Conservation (phyloP, 1,140 invertebrate species). For the Drosophila leontia region DNA sequence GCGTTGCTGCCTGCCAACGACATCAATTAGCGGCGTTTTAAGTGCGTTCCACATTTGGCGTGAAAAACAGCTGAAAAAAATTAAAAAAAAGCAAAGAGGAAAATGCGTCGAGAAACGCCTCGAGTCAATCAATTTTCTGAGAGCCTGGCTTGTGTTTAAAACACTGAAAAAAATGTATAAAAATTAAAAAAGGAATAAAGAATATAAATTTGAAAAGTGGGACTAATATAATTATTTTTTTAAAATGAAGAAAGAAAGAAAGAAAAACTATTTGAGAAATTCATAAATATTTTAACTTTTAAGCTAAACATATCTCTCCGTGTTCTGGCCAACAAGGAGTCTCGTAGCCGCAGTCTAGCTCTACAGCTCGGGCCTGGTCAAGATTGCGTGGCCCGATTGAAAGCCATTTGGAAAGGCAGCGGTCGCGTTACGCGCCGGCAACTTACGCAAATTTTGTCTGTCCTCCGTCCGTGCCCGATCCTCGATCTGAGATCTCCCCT, state of each 20-base stretch:
- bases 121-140: conserved; percentile 75
- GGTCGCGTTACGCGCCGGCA: conserved; percentile 63
- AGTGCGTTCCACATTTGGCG: conserved; percentile 77
- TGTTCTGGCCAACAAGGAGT: conserved; percentile 30
- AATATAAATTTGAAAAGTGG: too few relatives aligned
- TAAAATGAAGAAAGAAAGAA: too few relatives aligned
- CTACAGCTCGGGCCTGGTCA: conserved; percentile 42
- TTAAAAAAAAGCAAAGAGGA: conserved; percentile 12
- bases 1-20: conserved; percentile 62
- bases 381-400: conserved; percentile 72
- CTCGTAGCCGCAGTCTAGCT: conserved; percentile 3
- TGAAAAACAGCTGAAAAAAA: conserved; percentile 65
- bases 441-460: conserved; percentile 74
- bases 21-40: conserved; percentile 79
- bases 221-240: too few relatives aligned
- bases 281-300: fast-evolving
- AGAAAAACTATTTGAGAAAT: not conserved
- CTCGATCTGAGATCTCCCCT: conserved; percentile 43
- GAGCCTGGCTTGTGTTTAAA: not conserved
- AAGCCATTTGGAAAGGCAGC: conserved; percentile 77
- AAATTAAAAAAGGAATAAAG: not conserved
- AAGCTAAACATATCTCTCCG: not conserved
- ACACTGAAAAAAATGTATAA: not conserved
- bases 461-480: conserved; percentile 34
- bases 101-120: conserved; percentile 79